phyloP scores from a whole-genome alignment of 35 echinoderm and acorn worm genomes.

The Apostichopus parvimensis region DNA sequence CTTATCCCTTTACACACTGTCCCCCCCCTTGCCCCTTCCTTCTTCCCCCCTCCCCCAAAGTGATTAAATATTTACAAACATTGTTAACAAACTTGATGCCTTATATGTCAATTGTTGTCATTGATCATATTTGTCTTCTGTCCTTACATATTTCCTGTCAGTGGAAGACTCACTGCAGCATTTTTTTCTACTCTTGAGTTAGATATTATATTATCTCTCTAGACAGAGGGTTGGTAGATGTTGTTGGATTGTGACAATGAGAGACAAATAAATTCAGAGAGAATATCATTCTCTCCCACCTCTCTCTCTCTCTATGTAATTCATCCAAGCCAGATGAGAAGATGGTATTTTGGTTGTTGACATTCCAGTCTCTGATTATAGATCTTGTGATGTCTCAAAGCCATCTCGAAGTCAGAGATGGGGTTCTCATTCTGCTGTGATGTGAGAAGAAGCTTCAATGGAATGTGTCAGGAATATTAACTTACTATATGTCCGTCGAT shows the following conservation, averaged over 20 bases:
- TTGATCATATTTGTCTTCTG: no score
- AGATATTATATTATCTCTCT: no score
- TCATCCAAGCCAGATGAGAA: not conserved
- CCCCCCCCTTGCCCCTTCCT: no score
- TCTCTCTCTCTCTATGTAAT: not conserved
- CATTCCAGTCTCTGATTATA: slow-evolving; percentile 33
- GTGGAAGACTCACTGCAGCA: no score
- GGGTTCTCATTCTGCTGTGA: not conserved
- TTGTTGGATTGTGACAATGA: not conserved
- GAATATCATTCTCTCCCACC: not conserved
- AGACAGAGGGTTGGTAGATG: not conserved
- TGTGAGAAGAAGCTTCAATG: slow-evolving; percentile 16
- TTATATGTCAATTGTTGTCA: no score
- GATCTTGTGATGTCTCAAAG: not conserved
- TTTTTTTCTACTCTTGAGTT: no score
- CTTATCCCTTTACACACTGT: no score
- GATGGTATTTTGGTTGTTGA: slow-evolving; percentile 12
- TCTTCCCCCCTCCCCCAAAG: no score
- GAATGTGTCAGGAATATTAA: slow-evolving; percentile 27
- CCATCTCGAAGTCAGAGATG: not conserved
- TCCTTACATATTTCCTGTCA: no score
- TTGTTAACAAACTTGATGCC: no score
- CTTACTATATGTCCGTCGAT: not conserved
- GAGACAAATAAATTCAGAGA: not conserved
- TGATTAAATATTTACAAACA: no score